Conservation (phyloP, 2,888 invertebrate species). For the Ennomos fuscantarius region DNA sequence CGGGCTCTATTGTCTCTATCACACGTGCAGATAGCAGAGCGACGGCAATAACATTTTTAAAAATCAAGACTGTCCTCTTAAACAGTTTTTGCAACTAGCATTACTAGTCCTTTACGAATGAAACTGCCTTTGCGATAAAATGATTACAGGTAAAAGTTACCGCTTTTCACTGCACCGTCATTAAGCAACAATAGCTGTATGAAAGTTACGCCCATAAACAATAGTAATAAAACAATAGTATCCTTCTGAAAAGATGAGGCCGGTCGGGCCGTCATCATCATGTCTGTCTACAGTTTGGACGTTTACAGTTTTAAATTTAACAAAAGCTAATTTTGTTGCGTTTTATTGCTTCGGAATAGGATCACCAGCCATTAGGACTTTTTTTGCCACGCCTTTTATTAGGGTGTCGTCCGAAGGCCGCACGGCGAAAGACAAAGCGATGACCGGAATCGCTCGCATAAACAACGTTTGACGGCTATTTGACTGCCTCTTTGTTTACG, state of each 20-base stretch:
- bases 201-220: constrained; percentile 68
- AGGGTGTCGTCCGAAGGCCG: constrained; percentile 82
- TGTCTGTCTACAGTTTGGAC: constrained; percentile 59
- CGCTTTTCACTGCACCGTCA: constrained; percentile 44
- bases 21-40: too few species aligned
- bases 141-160: constrained; percentile 32
- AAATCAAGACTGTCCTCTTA: too few species aligned
- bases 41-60: too few species aligned
- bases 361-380: constrained; percentile 78
- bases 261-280: constrained; percentile 44
- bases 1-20: too few species aligned
- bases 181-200: constrained; percentile 56
- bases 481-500: constrained; percentile 80
- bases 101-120: too few species aligned
- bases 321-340: constrained; percentile 84
- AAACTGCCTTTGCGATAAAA: constrained; percentile 28
- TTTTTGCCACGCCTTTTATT: constrained; percentile 84
- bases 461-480: constrained; percentile 78
- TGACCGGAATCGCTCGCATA: constrained; percentile 78
- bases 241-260: constrained; percentile 45
- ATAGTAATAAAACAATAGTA: constrained; percentile 70
- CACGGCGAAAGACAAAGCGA: constrained; percentile 79
- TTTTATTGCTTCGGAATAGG: constrained; percentile 82
- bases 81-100: too few species aligned
- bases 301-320: constrained; percentile 72